Base-by-base conservation (phyloP, 2,113 vertebrate genomes). In the Ginglymostoma cirratum region DNA sequence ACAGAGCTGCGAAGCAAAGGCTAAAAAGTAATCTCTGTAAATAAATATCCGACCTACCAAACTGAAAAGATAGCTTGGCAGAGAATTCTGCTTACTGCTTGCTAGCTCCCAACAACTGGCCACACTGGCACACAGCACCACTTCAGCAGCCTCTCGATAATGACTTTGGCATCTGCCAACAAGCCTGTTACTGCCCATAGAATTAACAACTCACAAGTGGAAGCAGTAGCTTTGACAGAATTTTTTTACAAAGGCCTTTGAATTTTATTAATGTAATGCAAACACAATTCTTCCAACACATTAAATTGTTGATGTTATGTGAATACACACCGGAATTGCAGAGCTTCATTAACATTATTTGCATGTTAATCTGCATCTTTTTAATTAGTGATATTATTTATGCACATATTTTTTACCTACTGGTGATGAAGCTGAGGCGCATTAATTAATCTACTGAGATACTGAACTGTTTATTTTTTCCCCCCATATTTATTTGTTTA, bases 331-430 rank as follows among this genome's bases (percentile, higher is more conserved):
- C 98, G 99, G 99, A 99, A 99, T 99, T 98, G 98, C 98, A 99
- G 98, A 98, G 98, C 98, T 99, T 99, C 99, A 99, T 99, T 99
- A 99, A 99, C 99, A 99, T 99, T 99, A 99, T 99, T 99, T 99
- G 99, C 99, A 99, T 99, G 99, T 99, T 99, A 99, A 99, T 99
- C 99, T 99, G 99, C 99, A 99, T 99, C 99, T 99, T 99, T 99
- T 99, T 99, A 99, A 99, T 99, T 99, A 99, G 99, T 99, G 99
- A 99, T 99, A 99, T 99, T 99, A 99, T 99, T 99, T 99, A 99
- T 99, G 99, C 99, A 99, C 99, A 99, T 99, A 99, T 99, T 99
- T 99, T 99, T 98, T 97, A 97, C 98, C 98, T 98, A 98, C 98
- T 98, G 98, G 98, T 99, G 99, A 99, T 99, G 99, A 99, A 98